Base-by-base conservation (phyloP, 2,888 invertebrate genomes). In the Amorpha juglandis region DNA sequence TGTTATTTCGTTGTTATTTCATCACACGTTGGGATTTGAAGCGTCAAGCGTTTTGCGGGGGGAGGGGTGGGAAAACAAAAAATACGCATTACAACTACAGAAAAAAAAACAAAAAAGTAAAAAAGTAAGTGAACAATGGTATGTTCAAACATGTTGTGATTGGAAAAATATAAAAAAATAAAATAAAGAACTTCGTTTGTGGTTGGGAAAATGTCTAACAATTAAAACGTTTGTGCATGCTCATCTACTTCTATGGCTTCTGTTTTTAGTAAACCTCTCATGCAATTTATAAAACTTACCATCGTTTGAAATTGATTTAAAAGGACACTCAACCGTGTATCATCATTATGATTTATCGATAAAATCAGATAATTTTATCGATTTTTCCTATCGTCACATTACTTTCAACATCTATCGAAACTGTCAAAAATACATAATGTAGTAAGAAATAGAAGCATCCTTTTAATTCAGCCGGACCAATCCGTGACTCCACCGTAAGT, bases 171-270 rank as follows among this genome's bases (percentile, higher is more conserved):
- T 64, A 63, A 67, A 68, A 66, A 67, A 66, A 69, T 70, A 63
- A 69, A 63, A 72, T 77, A 77, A 75, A 71, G 74, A 79, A 80
- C 75, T 72, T 72, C 67, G 69, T 74, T 80, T 75, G 91, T 93
- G 93, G 93, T 92, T 92, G 93, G 93, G 91, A 93, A 93, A 93
- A 93, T 93, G 93, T 92, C 91, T 93, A 92, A 93, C 91, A 89
- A 83, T 81, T 73, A 76, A 78, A 76, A 79, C 75, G 77, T 75
- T 58, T n/a, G 74, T 66, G 81, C 92, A 90, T 91, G 90, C 91
- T 86, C 71, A 76, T 78, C 86, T 90, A 91, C 88, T 69, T 88
- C 93, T 93, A 92, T 93, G 93, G 93, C 92, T 91, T 84, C 79
- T 79, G 73, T 72, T 75, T n/a, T 73, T 72, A 68, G 69, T 70